Evolutionary conservation across 2,113 vertebrate genomes (phyloP).

Genomic region (Oreocharis arfaki): DNA sequence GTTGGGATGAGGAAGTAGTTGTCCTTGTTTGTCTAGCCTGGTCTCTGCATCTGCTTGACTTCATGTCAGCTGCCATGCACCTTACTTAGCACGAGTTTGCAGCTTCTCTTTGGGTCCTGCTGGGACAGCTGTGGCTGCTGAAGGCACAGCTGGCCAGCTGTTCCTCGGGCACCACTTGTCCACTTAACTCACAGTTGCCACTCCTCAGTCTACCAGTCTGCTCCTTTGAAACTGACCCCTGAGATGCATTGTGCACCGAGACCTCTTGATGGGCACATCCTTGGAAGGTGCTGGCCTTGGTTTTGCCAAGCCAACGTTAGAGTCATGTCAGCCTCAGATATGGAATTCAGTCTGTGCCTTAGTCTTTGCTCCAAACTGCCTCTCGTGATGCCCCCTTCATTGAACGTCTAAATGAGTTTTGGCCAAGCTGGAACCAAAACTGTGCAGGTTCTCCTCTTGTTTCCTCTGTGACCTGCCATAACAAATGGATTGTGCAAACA

Average conservation of each 20-base stretch:
- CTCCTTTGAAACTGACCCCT: background rate
- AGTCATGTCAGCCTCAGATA: background rate
- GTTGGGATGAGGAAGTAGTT: background rate
- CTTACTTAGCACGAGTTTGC: background rate
- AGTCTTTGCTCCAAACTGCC: background rate
- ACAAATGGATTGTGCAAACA: background rate
- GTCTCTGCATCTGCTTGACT: background rate
- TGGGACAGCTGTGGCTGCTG: background rate
- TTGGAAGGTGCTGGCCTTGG: background rate
- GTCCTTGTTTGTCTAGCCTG: background rate
- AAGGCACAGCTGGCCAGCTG: background rate
- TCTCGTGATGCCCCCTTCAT: background rate
- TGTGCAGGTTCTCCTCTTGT: rapidly evolving
- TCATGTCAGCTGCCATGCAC: background rate
- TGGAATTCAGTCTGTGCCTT: background rate
- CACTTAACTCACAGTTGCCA: background rate
- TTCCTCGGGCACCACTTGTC: background rate
- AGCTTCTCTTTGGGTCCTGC: background rate
- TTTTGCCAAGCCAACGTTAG: background rate
- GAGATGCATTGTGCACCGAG: background rate
- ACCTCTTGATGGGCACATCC: background rate
- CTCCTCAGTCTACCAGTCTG: background rate
- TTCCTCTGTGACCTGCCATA: background rate
- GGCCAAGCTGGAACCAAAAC: background rate
- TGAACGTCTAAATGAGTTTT: background rate